phyloP scores from a whole-genome alignment of 2,797 vertebrate genomes.

The Pangasius sanitwongsei region DNA sequence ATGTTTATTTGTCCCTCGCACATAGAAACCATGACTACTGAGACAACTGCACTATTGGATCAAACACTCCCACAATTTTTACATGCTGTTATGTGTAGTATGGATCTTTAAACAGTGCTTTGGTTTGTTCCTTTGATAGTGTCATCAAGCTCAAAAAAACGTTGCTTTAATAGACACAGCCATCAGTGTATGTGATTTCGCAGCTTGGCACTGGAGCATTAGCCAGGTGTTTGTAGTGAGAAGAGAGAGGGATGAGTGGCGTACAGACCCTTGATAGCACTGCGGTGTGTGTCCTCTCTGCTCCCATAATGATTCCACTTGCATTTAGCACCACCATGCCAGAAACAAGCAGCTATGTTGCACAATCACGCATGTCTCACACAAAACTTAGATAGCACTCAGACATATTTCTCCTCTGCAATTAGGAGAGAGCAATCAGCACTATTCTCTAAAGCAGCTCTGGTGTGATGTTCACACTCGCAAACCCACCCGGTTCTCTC shows the following conservation, averaged over 20 bases:
- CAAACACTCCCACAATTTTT: not conserved
- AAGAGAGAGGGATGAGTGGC: constrained; percentile 4
- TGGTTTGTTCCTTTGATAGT: constrained; percentile 11
- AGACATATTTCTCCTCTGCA: not conserved
- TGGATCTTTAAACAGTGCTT: constrained; percentile 18
- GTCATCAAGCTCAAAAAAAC: constrained; percentile 5
- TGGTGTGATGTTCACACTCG: constrained; percentile 4
- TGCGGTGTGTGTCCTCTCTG: constrained; percentile 27
- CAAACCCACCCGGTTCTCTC: constrained; percentile 1
- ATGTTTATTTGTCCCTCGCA: not conserved
- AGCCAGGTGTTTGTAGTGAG: constrained; percentile 46
- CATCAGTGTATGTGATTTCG: constrained; percentile 28
- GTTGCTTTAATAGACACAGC: constrained; percentile 13
- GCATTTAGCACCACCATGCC: constrained; percentile 26
- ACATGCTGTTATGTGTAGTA: not conserved
- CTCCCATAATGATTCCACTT: constrained; percentile 33
- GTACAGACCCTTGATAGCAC: constrained; percentile 11
- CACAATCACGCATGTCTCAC: constrained; percentile 18
- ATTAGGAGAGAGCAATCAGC: constrained; percentile 37
- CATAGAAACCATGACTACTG: not conserved
- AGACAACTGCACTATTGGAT: not conserved
- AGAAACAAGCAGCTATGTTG: constrained; percentile 14
- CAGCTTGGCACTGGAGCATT: constrained; percentile 45
- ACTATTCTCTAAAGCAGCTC: constrained; percentile 31
- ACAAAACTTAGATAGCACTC: constrained; percentile 7